Conservation (phyloP, 2,797 vertebrate genomes). For the Spinus olivaceus region DNA sequence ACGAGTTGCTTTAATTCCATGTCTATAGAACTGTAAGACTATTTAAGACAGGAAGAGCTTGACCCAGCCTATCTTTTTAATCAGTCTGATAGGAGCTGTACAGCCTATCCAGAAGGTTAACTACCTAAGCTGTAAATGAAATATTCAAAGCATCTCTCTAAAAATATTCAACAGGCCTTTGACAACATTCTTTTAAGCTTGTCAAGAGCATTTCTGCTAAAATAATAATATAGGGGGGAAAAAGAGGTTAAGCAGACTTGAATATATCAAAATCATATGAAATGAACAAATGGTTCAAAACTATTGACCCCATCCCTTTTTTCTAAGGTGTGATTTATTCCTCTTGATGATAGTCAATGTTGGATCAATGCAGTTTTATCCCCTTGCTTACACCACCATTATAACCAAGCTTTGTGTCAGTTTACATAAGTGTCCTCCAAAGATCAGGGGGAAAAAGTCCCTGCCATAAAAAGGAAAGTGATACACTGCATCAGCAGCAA, state of each 20-base stretch:
- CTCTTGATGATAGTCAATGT: neutral
- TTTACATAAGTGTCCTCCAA: slow-evolving; percentile 13
- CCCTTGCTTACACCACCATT: neutral
- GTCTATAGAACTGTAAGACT: neutral
- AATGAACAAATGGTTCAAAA: neutral
- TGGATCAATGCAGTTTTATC: slow-evolving; percentile 18
- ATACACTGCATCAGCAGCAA: neutral
- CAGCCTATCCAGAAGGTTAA: neutral
- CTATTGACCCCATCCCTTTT: neutral
- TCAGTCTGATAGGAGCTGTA: neutral
- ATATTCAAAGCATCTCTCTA: neutral
- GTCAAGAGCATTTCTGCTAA: neutral
- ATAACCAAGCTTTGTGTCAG: slow-evolving; percentile 15
- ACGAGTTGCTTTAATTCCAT: neutral
- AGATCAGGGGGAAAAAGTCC: neutral
- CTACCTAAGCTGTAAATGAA: neutral
- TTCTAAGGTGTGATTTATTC: neutral
- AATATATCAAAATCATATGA: neutral
- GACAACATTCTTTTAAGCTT: neutral
- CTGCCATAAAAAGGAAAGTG: slow-evolving; percentile 6
- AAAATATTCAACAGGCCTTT: neutral
- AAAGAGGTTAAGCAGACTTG: neutral
- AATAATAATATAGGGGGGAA: neutral
- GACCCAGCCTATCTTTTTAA: neutral
- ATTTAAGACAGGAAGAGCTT: neutral